phyloP scores from a whole-genome alignment of 1,140 invertebrate genomes.

The Notospermus geniculatus region DNA sequence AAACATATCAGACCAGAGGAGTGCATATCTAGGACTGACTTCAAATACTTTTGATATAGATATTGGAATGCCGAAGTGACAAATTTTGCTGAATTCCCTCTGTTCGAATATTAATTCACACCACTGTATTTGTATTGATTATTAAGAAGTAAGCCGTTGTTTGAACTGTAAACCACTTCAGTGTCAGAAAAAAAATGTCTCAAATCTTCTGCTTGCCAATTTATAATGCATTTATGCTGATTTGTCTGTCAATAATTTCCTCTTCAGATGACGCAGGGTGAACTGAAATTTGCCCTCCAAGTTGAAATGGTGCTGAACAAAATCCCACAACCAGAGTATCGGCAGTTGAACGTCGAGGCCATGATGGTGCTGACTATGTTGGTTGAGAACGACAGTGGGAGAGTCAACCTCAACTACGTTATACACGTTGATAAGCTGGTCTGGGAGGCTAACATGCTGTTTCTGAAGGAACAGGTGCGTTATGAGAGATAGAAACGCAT shows the following conservation, averaged over 20 bases:
- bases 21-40: no score
- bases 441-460: slow-evolving; percentile 90
- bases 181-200: no score
- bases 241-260: slow-evolving; percentile 1
- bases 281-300: slow-evolving; percentile 96
- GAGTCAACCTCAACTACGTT: slow-evolving; percentile 62
- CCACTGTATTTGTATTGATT: neutral
- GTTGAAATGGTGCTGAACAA: slow-evolving; percentile 97
- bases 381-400: slow-evolving; percentile 65
- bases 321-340: slow-evolving; percentile 96
- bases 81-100: no score
- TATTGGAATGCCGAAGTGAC: no score
- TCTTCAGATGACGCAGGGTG: slow-evolving; percentile 87
- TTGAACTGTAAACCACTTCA: no score
- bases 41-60: no score
- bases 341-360: slow-evolving; percentile 96
- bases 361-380: slow-evolving; percentile 92
- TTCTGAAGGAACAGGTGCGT: slow-evolving; percentile 89
- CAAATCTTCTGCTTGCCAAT: no score
- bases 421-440: slow-evolving; percentile 91
- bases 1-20: no score
- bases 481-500: no score
- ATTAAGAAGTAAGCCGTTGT: no score
- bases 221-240: neutral
- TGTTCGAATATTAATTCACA: no score